These are phyloP conservation scores for Euwallacea fornicatus DNA, from an alignment of 1,140 invertebrate species.

Conservation along the genomic window DNA sequence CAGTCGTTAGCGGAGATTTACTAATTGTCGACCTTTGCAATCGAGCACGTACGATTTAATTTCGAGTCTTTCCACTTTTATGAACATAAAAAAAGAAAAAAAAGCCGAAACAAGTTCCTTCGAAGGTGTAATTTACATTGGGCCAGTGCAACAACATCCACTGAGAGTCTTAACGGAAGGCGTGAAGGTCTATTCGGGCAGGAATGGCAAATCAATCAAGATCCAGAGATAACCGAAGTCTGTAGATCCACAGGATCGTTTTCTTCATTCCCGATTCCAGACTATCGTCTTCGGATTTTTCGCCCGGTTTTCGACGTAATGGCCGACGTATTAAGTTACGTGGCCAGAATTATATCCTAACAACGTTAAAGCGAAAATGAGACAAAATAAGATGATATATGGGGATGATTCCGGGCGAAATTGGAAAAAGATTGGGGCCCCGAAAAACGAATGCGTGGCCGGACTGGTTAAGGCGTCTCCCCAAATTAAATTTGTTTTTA, in stretches of 20 bases:
- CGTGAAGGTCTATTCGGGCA: slow-evolving; percentile 43
- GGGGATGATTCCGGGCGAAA: slow-evolving; percentile 20
- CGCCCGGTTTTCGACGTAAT: slow-evolving; percentile 33
- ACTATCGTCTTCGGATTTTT: slow-evolving; percentile 33
- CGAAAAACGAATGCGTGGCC: not conserved
- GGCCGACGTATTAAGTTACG: slow-evolving; percentile 36
- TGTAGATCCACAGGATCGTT: slow-evolving; percentile 6
- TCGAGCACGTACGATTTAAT: slow-evolving; percentile 17
- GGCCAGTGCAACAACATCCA: slow-evolving; percentile 33
- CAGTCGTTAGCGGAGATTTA: slow-evolving; percentile 2
- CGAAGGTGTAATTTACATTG: not conserved
- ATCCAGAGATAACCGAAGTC: slow-evolving; percentile 42
- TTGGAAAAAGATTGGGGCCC: slow-evolving; percentile 32
- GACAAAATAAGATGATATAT: slow-evolving; percentile 34
- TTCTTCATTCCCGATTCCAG: slow-evolving; percentile 35
- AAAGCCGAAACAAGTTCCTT: not conserved
- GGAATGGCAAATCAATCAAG: slow-evolving; percentile 47
- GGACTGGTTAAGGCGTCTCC: slow-evolving; percentile 2
- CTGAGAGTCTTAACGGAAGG: slow-evolving; percentile 40
- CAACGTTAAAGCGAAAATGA: slow-evolving; percentile 29
- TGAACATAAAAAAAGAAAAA: not conserved
- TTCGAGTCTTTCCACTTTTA: not conserved
- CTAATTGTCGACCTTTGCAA: slow-evolving; percentile 13
- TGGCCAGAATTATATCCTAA: slow-evolving; percentile 36
- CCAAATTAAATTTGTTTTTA: slow-evolving; percentile 2